Evolutionary conservation across 2,797 vertebrate genomes (phyloP), one percentile per base, ranked within the genome.

Genomic region (Platyrinchus mystaceus): DNA sequence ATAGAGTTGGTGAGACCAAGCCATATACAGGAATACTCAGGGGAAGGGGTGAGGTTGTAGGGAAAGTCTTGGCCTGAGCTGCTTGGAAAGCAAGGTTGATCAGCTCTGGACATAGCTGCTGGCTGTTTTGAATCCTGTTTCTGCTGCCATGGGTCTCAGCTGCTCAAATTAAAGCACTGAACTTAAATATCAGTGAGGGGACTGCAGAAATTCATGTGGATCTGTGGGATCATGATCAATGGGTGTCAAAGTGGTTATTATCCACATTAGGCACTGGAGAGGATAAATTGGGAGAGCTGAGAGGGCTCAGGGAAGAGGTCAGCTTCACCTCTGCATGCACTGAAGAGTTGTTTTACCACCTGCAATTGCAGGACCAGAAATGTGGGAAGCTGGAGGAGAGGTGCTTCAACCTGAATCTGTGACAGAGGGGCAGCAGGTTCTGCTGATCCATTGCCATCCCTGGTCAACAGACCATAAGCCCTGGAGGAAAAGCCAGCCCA

Each of bases 181-280:
- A 10, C 7, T 43, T 39, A 39, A 81, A 63, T 7, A 30, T 10
- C 68, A 49, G 8, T 10, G 27, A n/a, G 30, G 9, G 37, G 50
- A n/a, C 15, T 2, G 1, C 21, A 79, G 74, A 39, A 82, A 79
- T 68, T 56, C 24, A 13, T 5, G 8, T n/a, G 23, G 19, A 50
- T 7, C 5, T 30, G 39, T 0, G 4, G 20, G 19, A 34, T 1
- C 1, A 10, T 9, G 21, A 87, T 43, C 7, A 26, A 0, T 1
- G 20, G 14, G 5, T 30, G 49, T 52, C 0, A 1, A 67, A 12
- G 34, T 2, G 3, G 10, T 37, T 64, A 13, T 46, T 59, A 56
- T 49, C 28, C 26, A 11, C 28, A 4, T 19, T 3, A 59, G 12
- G 13, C 37, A 10, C 23, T 11, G 41, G 46, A 58, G 10, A 66